Base-by-base conservation (phyloP, 2,888 invertebrate species). In the Polyommatus icarus region DNA sequence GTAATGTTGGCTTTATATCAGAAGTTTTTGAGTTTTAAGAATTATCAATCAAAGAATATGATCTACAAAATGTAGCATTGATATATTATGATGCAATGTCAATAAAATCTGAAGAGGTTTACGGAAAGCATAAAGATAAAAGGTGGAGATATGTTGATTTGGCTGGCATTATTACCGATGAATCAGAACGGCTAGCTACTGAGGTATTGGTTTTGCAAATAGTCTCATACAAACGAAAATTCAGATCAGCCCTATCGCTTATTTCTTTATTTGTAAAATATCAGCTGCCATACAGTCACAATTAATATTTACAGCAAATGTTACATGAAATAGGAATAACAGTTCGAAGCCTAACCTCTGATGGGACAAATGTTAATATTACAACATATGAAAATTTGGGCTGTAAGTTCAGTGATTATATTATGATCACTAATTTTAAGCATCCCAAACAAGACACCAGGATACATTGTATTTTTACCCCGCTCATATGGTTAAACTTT, bases 201-300 rank as follows among this genome's bases (percentile, higher is more conserved):
- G 77, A 78, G 29, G 77, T 61, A 10, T 67, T 78, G 18, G 75
- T 78, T 40, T 67, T 78, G 59, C 77, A 75, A 78, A 78, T 78
- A 67, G 67, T 75, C 10, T 75, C 77, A 15, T 46, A 61, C 24
- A 78, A 40, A 59, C 40, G 7, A 61, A 78, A 78, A 78, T 75
- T 75, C 20, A 75, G 59, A 40, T 78, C n/a, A n/a, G 24, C 24
- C 24, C 24, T 24, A 24, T 24, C 32, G 77, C 50, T 32, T 67
- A 78, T 71, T 78, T 78, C 59, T 75, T 78, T 67, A 59, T 77
- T 24, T 54, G 72, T 73, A 77, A 77, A 59, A 73, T 77, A 40
- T 73, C 73, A 59, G 77, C 77, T 54, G 36, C 72, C 15, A 59
- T 77, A 57, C 73, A 73, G 40, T 32, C 77, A 18, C 57, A 77